Conservation (phyloP, 2,888 invertebrate genomes). For the Agelastica alni region DNA sequence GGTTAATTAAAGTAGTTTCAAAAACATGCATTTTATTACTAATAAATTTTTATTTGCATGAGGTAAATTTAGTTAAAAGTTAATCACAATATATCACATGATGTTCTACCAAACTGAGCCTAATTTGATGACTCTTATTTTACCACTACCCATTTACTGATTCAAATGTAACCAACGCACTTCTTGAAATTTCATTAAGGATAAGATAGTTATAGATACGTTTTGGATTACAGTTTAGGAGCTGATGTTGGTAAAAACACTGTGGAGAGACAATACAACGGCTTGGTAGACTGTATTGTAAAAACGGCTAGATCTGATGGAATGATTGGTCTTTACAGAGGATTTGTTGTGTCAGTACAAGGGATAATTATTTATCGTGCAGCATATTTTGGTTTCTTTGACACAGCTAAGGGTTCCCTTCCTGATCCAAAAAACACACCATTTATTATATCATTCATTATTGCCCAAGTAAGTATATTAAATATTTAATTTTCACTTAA, state of each 20-base stretch:
- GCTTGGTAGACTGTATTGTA: slow-evolving; percentile 63
- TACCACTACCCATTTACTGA: slow-evolving; percentile 42
- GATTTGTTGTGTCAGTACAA: slow-evolving; percentile 69
- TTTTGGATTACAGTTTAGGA: slow-evolving; percentile 45
- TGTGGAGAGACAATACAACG: slow-evolving; percentile 60
- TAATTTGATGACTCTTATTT: slow-evolving; percentile 38
- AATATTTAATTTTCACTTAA: no score
- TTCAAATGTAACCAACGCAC: neutral
- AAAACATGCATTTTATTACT: no score
- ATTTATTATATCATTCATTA: slow-evolving; percentile 63
- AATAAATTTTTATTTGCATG: no score
- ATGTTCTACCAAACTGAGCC: slow-evolving; percentile 38
- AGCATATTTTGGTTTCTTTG: slow-evolving; percentile 68
- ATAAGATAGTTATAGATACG: neutral
- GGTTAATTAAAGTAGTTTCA: no score
- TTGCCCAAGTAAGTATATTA: slow-evolving; percentile 63
- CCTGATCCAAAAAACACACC: slow-evolving; percentile 68
- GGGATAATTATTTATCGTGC: slow-evolving; percentile 71
- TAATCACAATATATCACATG: slow-evolving; percentile 22
- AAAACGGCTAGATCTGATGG: slow-evolving; percentile 65
- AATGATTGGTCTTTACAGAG: slow-evolving; percentile 65
- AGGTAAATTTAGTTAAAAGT: neutral
- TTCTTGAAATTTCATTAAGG: neutral
- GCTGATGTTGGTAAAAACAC: slow-evolving; percentile 42
- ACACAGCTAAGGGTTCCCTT: slow-evolving; percentile 66